Base-by-base conservation (phyloP, 1,140 invertebrate species). In the Gryllus bimaculatus region DNA sequence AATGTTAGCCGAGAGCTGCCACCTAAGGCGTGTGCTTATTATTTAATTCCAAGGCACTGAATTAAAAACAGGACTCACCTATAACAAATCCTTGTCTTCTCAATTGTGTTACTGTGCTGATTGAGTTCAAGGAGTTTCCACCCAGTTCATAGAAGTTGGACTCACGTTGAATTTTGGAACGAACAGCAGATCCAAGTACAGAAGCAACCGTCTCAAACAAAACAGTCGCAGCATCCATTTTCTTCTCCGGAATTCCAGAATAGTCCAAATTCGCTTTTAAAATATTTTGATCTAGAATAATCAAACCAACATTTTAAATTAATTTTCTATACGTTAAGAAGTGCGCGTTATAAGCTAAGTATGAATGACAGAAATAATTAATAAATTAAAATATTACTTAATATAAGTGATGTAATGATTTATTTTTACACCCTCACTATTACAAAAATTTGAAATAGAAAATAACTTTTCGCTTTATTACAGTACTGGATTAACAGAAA, bases 101-200 rank as follows among this genome's bases (percentile, higher is more conserved):
- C 66, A 96, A 85, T 82, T 90, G 89, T 0, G 93, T 93, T 8
- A 96, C 92, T 0, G 93, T 94, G 79, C 90, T 92, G 66, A 96
- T 91, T 0, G 94, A 95, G 84, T 96, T 96, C 3, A 96, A 86
- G 0, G 94, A 96, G 83, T 96, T 95, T 21, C 95, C 94, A 15
- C 95, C 95, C 48, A 95, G 87, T 79, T 94, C 90, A 83, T 94
- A 96, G 84, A 95, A 96, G 82, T 94, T 95, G 0, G 91, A 88
- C 13, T 89, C 85, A 0, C 90, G 80, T 3, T 88, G 89, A 0
- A 94, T 83, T 3, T 87, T 86, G 0, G 88, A 86, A 47, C 92
- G 86, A 0, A 88, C 87, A 1, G 89, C 87, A 26, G 89, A 85
- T 10, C 91, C 91, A 47, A 95, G 88, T 0, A 93, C 91, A 0